phyloP scores from a whole-genome alignment of 2,113 vertebrate species.

The Rhinopomastus cyanomelas region DNA sequence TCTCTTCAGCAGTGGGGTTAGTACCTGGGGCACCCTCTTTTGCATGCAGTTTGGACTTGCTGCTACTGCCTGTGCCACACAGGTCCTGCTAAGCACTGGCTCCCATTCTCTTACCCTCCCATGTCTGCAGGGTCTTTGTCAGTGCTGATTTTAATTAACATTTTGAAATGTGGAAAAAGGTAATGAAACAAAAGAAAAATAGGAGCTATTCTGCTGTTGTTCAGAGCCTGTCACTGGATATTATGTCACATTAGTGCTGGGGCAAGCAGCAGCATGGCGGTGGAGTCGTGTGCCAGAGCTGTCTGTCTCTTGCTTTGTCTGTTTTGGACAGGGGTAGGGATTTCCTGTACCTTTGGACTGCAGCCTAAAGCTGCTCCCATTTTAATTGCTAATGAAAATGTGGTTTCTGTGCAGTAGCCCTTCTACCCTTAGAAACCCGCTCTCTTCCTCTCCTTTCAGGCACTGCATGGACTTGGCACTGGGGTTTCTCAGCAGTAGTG shows the following conservation, averaged over 20 bases:
- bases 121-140: neutral
- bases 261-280: neutral
- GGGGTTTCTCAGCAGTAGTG: neutral
- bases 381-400: constrained; percentile 9
- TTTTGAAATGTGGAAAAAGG: neutral
- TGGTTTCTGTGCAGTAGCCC: neutral
- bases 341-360: constrained; percentile 47
- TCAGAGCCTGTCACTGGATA: constrained; percentile 21
- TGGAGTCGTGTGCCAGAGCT: neutral
- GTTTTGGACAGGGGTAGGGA: constrained; percentile 15
- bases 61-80: neutral
- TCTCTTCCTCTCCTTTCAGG: neutral
- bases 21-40: neutral
- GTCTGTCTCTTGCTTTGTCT: constrained; percentile 31
- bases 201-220: neutral
- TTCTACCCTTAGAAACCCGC: neutral
- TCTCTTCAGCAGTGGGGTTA: neutral
- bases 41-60: neutral
- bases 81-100: neutral
- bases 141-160: neutral
- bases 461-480: neutral
- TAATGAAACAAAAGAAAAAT: neutral
- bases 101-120: neutral
- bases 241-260: constrained; percentile 51
- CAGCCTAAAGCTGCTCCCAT: constrained; percentile 13